These are phyloP conservation scores for Pelusios castaneus DNA, from an alignment of 2,113 vertebrate species.

Conservation along the genomic window DNA sequence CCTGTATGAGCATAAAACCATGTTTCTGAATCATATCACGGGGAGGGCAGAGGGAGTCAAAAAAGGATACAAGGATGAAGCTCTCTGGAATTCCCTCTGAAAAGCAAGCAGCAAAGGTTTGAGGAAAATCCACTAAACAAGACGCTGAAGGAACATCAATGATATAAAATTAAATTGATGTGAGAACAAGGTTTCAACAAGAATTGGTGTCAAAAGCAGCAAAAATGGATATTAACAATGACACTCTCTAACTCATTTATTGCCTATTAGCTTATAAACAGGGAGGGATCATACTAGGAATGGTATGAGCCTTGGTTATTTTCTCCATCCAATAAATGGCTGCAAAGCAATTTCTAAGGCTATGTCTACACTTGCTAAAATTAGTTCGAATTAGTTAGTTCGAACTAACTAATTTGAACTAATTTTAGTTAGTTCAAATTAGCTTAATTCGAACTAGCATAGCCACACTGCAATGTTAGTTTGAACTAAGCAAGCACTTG, in stretches of 20 bases:
- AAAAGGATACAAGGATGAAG: neutral
- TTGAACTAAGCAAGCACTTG: too few species aligned
- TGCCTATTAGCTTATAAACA: neutral
- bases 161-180: neutral
- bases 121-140: neutral
- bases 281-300: neutral
- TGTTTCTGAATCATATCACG: neutral
- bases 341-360: constrained; percentile 53
- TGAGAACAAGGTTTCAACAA: neutral
- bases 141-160: neutral
- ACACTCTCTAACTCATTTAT: rapidly evolving
- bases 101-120: neutral
- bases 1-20: rapidly evolving
- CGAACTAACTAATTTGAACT: too few species aligned
- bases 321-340: constrained; percentile 34
- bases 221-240: neutral
- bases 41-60: neutral
- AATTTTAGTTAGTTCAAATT: too few species aligned
- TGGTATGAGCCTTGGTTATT: neutral
- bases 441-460: too few species aligned
- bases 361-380: too few species aligned
- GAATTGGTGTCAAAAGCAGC: neutral
- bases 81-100: neutral
- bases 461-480: too few species aligned
- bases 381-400: too few species aligned